Evolutionary conservation across 2,113 vertebrate species (phyloP).

Genomic region (Rhabdornis inornatus): DNA sequence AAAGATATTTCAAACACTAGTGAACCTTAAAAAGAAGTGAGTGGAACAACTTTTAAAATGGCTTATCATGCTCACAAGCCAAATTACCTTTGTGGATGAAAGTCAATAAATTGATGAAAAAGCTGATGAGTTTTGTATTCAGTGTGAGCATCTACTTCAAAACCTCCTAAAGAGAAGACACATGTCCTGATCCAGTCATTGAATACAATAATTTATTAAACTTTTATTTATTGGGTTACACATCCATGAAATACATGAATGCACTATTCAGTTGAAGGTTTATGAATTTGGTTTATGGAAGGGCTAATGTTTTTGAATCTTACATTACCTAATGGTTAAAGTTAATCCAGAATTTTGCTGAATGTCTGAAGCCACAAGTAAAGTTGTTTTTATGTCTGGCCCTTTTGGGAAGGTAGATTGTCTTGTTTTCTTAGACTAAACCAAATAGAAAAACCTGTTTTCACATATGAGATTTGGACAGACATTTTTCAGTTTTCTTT

Average conservation of each 20-base stretch:
- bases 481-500: neutral
- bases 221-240: neutral
- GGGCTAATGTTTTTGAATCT: neutral
- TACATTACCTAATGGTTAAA: neutral
- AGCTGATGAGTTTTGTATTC: neutral
- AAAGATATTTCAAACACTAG: neutral
- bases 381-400: neutral
- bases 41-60: neutral
- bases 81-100: neutral
- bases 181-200: neutral
- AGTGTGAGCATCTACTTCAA: neutral
- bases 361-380: neutral
- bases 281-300: neutral
- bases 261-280: neutral
- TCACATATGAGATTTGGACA: neutral
- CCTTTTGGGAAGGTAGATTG: neutral
- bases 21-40: neutral
- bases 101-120: neutral
- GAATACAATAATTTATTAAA: neutral
- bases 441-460: conserved; percentile 10
- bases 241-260: neutral
- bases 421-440: neutral
- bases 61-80: neutral
- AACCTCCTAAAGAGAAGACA: neutral
- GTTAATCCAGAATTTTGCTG: neutral